phyloP scores from a whole-genome alignment of 2,113 vertebrate species.

The Rhodinocichla rosea region DNA sequence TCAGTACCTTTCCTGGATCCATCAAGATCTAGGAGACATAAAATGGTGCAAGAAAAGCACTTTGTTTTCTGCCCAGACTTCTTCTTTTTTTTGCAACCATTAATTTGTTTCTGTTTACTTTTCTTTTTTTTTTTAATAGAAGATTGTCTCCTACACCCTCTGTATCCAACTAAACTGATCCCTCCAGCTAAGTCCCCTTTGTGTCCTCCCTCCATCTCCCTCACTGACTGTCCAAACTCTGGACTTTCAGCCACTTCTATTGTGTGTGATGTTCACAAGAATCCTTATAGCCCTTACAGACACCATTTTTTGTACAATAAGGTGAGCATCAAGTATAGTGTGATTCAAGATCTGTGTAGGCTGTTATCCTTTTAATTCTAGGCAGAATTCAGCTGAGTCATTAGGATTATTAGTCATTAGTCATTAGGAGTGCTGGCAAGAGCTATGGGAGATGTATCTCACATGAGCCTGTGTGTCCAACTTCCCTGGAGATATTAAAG shows the following conservation, averaged over 20 bases:
- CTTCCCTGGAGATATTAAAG: background rate
- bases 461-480: background rate
- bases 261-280: background rate
- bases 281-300: slow-evolving; percentile 41
- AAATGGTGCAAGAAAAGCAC: background rate
- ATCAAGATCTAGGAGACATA: background rate
- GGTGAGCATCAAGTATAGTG: slow-evolving; percentile 16
- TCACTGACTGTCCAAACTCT: slow-evolving; percentile 40
- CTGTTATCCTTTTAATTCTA: background rate
- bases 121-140: slow-evolving; percentile 48
- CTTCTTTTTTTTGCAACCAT: background rate
- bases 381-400: background rate
- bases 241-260: slow-evolving; percentile 63
- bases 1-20: background rate
- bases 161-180: slow-evolving; percentile 49
- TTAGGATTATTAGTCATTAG: too few relatives aligned
- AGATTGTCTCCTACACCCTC: slow-evolving; percentile 37
- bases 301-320: slow-evolving; percentile 41
- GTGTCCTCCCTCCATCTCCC: background rate
- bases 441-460: background rate
- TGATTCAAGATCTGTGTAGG: background rate
- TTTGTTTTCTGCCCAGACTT: background rate
- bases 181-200: slow-evolving; percentile 51
- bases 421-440: background rate
- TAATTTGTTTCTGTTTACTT: slow-evolving; percentile 27